Base-by-base conservation (phyloP, 2,113 vertebrate species). In the Thalassarche chlororhynchos region DNA sequence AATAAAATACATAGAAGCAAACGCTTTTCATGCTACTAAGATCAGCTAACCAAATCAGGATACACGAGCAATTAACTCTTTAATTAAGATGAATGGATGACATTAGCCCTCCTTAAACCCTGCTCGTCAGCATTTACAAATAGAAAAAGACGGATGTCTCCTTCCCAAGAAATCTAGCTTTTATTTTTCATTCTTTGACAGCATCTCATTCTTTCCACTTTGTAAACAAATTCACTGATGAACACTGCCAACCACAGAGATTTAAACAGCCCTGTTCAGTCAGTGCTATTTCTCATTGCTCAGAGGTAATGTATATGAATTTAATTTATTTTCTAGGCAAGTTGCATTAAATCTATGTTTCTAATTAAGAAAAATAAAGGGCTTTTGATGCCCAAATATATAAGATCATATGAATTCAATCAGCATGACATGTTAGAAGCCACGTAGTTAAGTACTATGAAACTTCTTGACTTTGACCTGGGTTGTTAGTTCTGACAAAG, bases 31-130 rank as follows among this genome's bases (percentile, higher is more conserved):
- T 68, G 96, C 94, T 97, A 71, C 93, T 57, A 55, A 79, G 96
- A 98, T 98, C 92, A 69, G 95, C 98, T 98, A 97, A 98, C 97
- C 97, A 97, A 98, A 98, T 97, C 98, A 98, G 98, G 98, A 98
- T 98, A 90, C 98, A 97, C 77, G 96, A 98, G 98, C 98, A 98
- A 99, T 98, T 98, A 98, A 98, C 98, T 98, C 98, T 98, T 98
- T 98, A 99, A 99, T 99, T 98, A 98, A 99, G 98, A 99, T 96
- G 97, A 98, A 98, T 98, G 97, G 96, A 81, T 98, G 97, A 98
- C 98, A 98, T 98, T 98, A 98, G 97, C 97, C 98, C 98, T 98
- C 95, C 97, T 98, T 98, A 98, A 98, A 98, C 98, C 96, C 98
- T 97, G 98, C 97, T 98, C 95, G 34, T 98, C 98, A 98, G 98